phyloP scores from a whole-genome alignment of 2,888 invertebrate species.

The Itoplectis maculator region DNA sequence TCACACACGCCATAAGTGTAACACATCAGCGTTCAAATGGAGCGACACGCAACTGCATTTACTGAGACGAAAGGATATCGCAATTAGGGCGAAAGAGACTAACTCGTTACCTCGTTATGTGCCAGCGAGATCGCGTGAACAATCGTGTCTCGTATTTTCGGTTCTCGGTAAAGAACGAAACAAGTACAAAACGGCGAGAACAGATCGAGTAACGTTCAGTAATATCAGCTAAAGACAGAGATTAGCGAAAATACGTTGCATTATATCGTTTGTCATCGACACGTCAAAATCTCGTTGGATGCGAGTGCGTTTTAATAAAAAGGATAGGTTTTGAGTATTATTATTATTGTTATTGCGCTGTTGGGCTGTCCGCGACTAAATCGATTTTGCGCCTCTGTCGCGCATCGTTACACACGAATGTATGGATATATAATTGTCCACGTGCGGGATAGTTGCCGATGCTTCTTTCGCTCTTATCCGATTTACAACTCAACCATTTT shows the following conservation, averaged over 20 bases:
- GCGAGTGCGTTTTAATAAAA: background rate
- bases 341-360: background rate
- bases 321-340: background rate
- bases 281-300: background rate
- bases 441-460: background rate
- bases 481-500: constrained; percentile 59
- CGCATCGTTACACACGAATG: background rate
- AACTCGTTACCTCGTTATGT: constrained; percentile 47
- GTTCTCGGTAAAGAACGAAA: background rate
- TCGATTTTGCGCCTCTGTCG: background rate
- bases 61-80: constrained; percentile 33
- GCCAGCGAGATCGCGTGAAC: constrained; percentile 21
- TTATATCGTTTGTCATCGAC: background rate
- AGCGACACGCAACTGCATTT: constrained; percentile 47
- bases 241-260: background rate
- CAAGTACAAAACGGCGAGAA: background rate
- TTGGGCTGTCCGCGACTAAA: background rate
- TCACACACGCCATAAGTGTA: background rate
- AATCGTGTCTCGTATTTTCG: constrained; percentile 11
- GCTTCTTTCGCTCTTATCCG: constrained; percentile 52
- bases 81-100: constrained; percentile 44
- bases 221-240: background rate
- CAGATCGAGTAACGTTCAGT: background rate
- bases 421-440: background rate
- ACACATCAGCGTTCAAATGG: constrained; percentile 12